Conservation (phyloP, 2,888 invertebrate species). For the Thecophora atra region DNA sequence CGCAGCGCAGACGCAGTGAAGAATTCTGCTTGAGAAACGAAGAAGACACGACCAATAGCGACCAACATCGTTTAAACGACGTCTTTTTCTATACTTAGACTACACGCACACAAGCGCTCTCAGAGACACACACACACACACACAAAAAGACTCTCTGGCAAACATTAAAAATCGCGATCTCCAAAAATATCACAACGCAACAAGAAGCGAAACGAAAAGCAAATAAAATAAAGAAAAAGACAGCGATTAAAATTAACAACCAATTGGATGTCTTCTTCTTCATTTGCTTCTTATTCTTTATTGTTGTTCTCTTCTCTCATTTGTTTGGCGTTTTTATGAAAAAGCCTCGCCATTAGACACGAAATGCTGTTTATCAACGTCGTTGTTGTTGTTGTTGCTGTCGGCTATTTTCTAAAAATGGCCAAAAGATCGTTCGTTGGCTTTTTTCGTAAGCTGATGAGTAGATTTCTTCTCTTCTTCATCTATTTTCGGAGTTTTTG, state of each 20-base stretch:
- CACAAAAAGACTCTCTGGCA: neutral
- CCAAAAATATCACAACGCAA: slow-evolving; percentile 36
- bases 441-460: slow-evolving; percentile 44
- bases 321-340: neutral
- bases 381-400: slow-evolving; percentile 19
- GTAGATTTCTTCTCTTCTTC: slow-evolving; percentile 21
- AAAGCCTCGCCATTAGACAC: slow-evolving; percentile 1
- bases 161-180: slow-evolving; percentile 19
- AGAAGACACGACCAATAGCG: neutral
- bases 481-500: slow-evolving; percentile 9
- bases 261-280: neutral
- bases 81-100: slow-evolving; percentile 51
- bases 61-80: neutral
- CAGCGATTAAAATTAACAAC: too few relatives aligned
- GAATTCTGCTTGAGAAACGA: slow-evolving; percentile 1
- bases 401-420: slow-evolving; percentile 49
- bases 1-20: slow-evolving; percentile 52
- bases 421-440: slow-evolving; percentile 48
- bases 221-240: too few relatives aligned
- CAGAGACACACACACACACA: slow-evolving; percentile 6
- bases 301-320: neutral
- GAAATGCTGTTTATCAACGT: neutral
- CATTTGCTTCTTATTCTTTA: neutral
- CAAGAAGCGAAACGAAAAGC: neutral
- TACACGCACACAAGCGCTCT: neutral